A percentile compares a stretch with the other conserved stretches of the same genome.
These are phyloP conservation scores for Mylabris sibirica DNA, from an alignment of 2,888 invertebrate species.

Conservation along the genomic window DNA sequence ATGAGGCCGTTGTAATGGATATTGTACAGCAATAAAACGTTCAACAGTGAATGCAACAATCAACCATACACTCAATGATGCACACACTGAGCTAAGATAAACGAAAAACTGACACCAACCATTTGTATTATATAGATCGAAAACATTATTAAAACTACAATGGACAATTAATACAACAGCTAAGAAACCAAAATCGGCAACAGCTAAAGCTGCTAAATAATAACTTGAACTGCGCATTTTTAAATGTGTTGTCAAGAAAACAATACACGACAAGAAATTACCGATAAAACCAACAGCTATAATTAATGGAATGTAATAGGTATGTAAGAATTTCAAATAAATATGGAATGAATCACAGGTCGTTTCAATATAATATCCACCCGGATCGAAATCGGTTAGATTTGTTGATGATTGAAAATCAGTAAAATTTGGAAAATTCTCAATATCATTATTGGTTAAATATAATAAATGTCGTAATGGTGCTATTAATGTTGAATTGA, in stretches of 20 bases:
- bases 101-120: slow-evolving; percentile 65
- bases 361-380: slow-evolving; percentile 23
- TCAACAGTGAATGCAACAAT: slow-evolving; percentile 76
- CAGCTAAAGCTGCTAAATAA: slow-evolving; percentile 69
- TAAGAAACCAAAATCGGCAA: slow-evolving; percentile 69
- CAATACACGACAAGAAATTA: slow-evolving; percentile 67
- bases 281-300: slow-evolving; percentile 68
- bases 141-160: slow-evolving; percentile 62
- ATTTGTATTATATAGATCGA: slow-evolving; percentile 63
- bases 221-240: slow-evolving; percentile 70
- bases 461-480: not conserved
- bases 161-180: slow-evolving; percentile 65
- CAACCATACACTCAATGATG: slow-evolving; percentile 73
- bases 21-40: slow-evolving; percentile 72
- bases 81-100: slow-evolving; percentile 61
- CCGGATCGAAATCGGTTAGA: slow-evolving; percentile 24
- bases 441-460: not conserved
- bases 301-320: slow-evolving; percentile 68
- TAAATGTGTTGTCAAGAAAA: slow-evolving; percentile 68
- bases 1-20: slow-evolving; percentile 67
- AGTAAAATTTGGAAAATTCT: slow-evolving; percentile 2
- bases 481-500: not conserved
- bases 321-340: slow-evolving; percentile 62
- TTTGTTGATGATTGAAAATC: slow-evolving; percentile 7
- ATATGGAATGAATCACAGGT: slow-evolving; percentile 44